These are phyloP conservation scores for Morpho deidamia DNA, from an alignment of 2,888 invertebrate genomes.

Conservation along the genomic window DNA sequence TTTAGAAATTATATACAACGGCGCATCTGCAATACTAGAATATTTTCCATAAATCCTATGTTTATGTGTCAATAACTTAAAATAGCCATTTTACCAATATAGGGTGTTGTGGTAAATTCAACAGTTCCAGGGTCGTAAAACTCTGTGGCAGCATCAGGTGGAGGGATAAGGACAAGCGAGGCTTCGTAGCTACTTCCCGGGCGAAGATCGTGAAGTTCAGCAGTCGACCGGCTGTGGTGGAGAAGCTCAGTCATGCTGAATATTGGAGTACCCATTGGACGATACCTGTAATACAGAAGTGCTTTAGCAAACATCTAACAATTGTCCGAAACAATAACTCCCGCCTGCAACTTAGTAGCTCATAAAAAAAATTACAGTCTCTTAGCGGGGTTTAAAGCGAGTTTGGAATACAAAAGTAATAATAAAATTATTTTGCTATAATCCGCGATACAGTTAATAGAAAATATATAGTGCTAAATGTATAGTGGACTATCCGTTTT, in stretches of 20 bases:
- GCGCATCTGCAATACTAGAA: neutral
- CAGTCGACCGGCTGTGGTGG: conserved; percentile 88
- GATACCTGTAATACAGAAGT: conserved; percentile 76
- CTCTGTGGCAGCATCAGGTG: conserved; percentile 87
- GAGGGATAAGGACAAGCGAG: conserved; percentile 89
- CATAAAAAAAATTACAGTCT: too few species aligned
- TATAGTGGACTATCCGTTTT: too few species aligned
- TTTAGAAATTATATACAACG: too few species aligned
- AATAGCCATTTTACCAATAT: conserved; percentile 73
- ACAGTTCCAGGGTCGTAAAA: conserved; percentile 84
- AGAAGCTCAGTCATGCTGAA: conserved; percentile 91
- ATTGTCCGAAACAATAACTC: neutral
- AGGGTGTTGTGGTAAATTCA: conserved; percentile 84
- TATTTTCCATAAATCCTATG: neutral
- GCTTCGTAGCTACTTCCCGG: conserved; percentile 90
- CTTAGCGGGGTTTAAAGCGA: too few species aligned
- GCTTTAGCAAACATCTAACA: too few species aligned
- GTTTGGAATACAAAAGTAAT: too few species aligned
- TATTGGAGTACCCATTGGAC: conserved; percentile 88
- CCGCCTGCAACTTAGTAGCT: too few species aligned
- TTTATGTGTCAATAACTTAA: too few species aligned
- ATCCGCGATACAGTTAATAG: too few species aligned
- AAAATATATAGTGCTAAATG: too few species aligned
- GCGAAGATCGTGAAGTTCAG: conserved; percentile 86
- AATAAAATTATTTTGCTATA: too few species aligned